Percentiles rank a stretch among this genome's conserved stretches.
Evolutionary conservation across 2,888 invertebrate species (phyloP).

Genomic region (Cryptocheilus praepositus): DNA sequence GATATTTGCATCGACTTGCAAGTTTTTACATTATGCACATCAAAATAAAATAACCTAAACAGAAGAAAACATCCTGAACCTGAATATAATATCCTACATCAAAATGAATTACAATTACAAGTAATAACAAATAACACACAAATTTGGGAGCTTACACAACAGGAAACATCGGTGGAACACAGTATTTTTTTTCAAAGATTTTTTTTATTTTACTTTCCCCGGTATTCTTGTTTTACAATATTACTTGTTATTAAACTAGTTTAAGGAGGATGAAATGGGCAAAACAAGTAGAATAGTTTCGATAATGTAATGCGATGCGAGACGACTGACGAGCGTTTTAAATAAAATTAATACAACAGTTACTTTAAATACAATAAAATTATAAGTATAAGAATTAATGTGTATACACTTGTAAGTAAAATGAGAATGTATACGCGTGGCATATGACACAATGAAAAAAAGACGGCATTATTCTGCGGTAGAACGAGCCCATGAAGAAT

Average conservation of each 20-base stretch:
- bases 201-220: conserved; percentile 37
- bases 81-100: too few species aligned
- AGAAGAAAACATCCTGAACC: too few species aligned
- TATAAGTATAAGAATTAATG: conserved; percentile 28
- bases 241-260: conserved; percentile 62
- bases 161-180: too few species aligned
- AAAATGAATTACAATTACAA: too few species aligned
- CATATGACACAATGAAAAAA: conserved; percentile 17
- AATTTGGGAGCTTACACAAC: too few species aligned
- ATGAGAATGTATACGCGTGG: conserved; percentile 43
- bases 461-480: background rate
- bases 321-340: conserved; percentile 53
- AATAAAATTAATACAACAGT: conserved; percentile 42
- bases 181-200: background rate
- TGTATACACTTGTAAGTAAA: conserved; percentile 35
- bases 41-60: too few species aligned
- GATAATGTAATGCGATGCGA: conserved; percentile 61
- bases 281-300: conserved; percentile 58
- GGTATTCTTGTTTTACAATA: conserved; percentile 62
- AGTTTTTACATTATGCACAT: too few species aligned
- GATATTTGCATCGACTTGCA: too few species aligned
- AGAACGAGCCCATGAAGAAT: conserved; percentile 9
- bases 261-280: conserved; percentile 64
- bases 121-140: too few species aligned
- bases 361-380: conserved; percentile 33